phyloP scores from a whole-genome alignment of 2,888 invertebrate species.

The Cantharis rustica region DNA sequence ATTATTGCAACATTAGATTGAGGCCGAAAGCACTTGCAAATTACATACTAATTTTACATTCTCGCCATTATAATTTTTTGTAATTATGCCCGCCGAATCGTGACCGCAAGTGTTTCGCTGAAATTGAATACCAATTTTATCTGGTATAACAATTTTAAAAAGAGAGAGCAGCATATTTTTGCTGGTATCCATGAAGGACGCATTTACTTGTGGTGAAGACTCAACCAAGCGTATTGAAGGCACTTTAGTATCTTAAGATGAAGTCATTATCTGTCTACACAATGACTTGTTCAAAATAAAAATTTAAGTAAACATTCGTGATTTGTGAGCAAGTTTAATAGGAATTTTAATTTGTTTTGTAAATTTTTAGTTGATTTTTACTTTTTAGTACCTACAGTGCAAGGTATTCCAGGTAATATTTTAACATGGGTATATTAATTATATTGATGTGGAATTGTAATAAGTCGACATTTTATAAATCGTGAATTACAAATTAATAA shows the following conservation, averaged over 20 bases:
- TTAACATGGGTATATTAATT: not conserved
- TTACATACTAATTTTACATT: constrained; percentile 38
- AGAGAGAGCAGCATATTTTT: not conserved
- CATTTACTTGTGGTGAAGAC: not conserved
- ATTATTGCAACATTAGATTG: not conserved
- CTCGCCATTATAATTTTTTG: constrained; percentile 40
- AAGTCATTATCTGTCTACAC: constrained; percentile 44
- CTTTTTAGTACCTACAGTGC: not conserved
- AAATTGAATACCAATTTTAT: constrained; percentile 25
- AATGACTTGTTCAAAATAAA: constrained; percentile 44
- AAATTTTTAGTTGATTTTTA: not conserved
- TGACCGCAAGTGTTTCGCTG: constrained; percentile 34
- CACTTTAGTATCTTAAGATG: constrained; percentile 38
- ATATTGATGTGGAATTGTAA: not conserved
- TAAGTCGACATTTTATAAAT: not conserved
- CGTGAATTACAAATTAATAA: not conserved
- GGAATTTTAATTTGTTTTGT: not conserved
- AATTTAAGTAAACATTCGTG: constrained; percentile 41
- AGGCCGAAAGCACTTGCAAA: constrained; percentile 34
- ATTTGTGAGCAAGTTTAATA: constrained; percentile 18
- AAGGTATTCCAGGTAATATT: not conserved
- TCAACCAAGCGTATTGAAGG: constrained; percentile 18
- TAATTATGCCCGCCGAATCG: constrained; percentile 41
- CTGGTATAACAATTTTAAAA: constrained; percentile 6
- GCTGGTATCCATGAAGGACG: not conserved